Evolutionary conservation across 2,888 invertebrate genomes (phyloP).

Genomic region (Gibbula magus): DNA sequence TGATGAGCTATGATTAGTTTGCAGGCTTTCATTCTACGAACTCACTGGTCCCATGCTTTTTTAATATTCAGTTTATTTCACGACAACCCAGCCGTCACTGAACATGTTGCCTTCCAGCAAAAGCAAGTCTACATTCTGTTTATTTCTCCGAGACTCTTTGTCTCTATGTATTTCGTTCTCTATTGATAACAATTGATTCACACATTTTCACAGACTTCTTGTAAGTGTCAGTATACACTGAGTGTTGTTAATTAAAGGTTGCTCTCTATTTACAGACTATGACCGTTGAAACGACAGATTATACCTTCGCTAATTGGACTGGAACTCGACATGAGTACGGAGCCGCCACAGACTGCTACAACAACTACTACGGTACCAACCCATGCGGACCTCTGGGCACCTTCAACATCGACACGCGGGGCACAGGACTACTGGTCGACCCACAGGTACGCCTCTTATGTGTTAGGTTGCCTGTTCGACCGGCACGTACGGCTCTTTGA

Average conservation of each 20-base stretch:
- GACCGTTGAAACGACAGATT: not conserved
- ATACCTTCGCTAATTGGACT: not conserved
- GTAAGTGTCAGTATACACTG: not conserved
- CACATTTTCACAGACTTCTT: not conserved
- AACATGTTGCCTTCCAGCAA: no score
- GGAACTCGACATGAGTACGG: not conserved
- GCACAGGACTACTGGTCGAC: slow-evolving; percentile 7
- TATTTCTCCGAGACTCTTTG: no score
- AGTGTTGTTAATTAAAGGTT: not conserved
- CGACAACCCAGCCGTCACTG: no score
- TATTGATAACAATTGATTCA: not conserved
- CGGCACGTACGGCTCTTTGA: no score
- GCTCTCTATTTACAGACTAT: not conserved
- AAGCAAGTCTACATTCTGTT: no score
- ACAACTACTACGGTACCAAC: not conserved
- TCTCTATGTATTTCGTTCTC: not conserved
- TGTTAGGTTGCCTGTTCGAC: no score
- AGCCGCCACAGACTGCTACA: not conserved
- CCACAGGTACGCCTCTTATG: not conserved
- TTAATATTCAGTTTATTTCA: no score
- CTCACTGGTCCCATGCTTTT: no score
- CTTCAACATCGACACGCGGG: not conserved
- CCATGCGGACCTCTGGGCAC: not conserved
- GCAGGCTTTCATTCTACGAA: no score
- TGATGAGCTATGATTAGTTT: no score